These are phyloP conservation scores for Crenichthys baileyi DNA, from an alignment of 2,797 vertebrate species.

Conservation along the genomic window DNA sequence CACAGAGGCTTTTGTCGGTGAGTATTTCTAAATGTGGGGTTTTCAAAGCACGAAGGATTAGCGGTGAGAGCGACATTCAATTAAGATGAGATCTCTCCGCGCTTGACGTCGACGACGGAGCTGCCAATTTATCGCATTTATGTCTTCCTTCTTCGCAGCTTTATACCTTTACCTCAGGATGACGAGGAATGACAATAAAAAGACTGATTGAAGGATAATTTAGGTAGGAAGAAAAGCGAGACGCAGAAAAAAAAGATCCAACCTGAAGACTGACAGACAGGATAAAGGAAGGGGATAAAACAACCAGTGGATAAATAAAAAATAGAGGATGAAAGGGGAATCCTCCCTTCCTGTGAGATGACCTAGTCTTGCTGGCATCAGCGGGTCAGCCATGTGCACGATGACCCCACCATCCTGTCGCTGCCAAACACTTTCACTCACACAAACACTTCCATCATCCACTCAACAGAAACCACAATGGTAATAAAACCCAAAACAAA, in stretches of 20 bases:
- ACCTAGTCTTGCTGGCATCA: constrained; percentile 22
- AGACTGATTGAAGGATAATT: constrained; percentile 61
- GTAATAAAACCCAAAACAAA: constrained; percentile 32
- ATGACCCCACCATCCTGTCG: constrained; percentile 73
- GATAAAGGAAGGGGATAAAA: not conserved
- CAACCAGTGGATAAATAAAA: constrained; percentile 2
- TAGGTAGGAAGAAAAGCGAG: not conserved
- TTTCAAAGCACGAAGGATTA: constrained; percentile 75
- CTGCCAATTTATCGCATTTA: constrained; percentile 80
- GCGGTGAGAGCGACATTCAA: constrained; percentile 77
- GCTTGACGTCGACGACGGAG: constrained; percentile 43
- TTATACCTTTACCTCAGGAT: constrained; percentile 64
- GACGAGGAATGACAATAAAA: constrained; percentile 43
- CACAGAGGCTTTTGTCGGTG: constrained; percentile 71
- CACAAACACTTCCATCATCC: not conserved
- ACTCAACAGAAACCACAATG: constrained; percentile 24
- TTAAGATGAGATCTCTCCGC: constrained; percentile 77
- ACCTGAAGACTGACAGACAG: constrained; percentile 8
- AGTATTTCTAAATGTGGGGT: constrained; percentile 70
- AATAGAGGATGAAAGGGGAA: constrained; percentile 2
- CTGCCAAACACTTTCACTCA: constrained; percentile 19
- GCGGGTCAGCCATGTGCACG: constrained; percentile 73
- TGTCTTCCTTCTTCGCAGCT: constrained; percentile 58
- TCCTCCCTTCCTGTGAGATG: constrained; percentile 66
- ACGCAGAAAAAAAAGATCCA: constrained; percentile 16